Percentiles rank a stretch among this genome's conserved stretches.
phyloP scores from a whole-genome alignment of 2,888 invertebrate species.

The Callosobruchus maculatus region DNA sequence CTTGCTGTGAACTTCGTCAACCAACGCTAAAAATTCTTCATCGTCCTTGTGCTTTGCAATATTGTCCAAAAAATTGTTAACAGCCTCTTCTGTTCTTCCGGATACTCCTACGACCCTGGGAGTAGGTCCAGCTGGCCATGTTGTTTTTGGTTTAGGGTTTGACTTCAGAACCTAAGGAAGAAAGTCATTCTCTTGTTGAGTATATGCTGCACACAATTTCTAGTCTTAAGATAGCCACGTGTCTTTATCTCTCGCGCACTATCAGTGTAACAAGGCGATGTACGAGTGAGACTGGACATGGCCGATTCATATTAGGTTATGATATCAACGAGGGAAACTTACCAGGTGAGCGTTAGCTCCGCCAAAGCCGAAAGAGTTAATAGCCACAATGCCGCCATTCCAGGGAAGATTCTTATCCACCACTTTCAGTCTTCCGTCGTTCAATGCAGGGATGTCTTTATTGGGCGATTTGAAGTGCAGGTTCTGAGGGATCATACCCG shows the following conservation, averaged over 20 bases:
- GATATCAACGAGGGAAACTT: neutral
- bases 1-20: constrained; percentile 70
- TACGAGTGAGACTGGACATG: no score
- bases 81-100: constrained; percentile 81
- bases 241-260: no score
- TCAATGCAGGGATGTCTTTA: constrained; percentile 84
- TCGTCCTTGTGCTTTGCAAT: constrained; percentile 61
- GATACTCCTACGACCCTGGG: constrained; percentile 74
- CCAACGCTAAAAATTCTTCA: constrained; percentile 70
- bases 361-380: constrained; percentile 98
- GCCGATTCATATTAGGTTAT: no score
- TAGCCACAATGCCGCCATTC: constrained; percentile 86
- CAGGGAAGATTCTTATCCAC: constrained; percentile 79
- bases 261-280: no score
- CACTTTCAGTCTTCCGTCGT: constrained; percentile 87
- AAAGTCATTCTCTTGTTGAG: no score
- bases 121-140: constrained; percentile 55
- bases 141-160: constrained; percentile 65
- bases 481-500: constrained; percentile 84
- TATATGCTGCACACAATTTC: no score
- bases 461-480: constrained; percentile 87
- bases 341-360: constrained; percentile 90
- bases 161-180: constrained; percentile 62
- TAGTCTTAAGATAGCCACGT: no score
- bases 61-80: constrained; percentile 61